Percentiles rank a stretch among this genome's conserved stretches.
Conservation (phyloP, 1,140 invertebrate genomes). For the Manduca sexta region DNA sequence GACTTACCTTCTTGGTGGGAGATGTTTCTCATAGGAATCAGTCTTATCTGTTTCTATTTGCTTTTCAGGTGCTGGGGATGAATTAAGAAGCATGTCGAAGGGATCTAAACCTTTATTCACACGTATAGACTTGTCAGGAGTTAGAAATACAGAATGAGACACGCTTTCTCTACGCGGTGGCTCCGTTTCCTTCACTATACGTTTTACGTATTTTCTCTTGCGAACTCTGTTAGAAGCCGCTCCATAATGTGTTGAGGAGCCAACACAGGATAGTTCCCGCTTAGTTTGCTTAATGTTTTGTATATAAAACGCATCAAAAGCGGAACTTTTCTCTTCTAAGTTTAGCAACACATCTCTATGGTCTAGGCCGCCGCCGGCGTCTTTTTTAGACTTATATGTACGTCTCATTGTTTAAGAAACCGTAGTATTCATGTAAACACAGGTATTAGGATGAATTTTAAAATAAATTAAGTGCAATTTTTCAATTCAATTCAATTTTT, state of each 20-base stretch:
- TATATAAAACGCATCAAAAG: slow-evolving; percentile 62
- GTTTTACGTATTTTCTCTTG: slow-evolving; percentile 58
- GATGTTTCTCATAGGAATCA: background rate
- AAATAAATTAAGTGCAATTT: too few relatives aligned
- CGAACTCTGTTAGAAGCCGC: slow-evolving; percentile 40
- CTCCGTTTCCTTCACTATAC: slow-evolving; percentile 34
- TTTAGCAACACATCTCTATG: slow-evolving; percentile 40
- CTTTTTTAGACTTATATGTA: slow-evolving; percentile 63
- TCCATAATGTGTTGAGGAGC: slow-evolving; percentile 30
- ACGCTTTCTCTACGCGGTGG: slow-evolving; percentile 17
- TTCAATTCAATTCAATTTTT: too few relatives aligned
- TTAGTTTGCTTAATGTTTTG: slow-evolving; percentile 64
- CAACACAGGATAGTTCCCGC: slow-evolving; percentile 47
- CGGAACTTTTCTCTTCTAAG: slow-evolving; percentile 45
- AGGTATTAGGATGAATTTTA: too few relatives aligned
- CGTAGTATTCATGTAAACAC: background rate
- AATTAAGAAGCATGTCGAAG: slow-evolving; percentile 53
- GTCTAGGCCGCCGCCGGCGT: slow-evolving; percentile 40
- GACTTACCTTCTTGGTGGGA: too few relatives aligned
- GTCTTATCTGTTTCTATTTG: slow-evolving; percentile 4
- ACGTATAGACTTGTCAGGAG: slow-evolving; percentile 56
- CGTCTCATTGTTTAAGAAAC: slow-evolving; percentile 32
- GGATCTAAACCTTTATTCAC: slow-evolving; percentile 53
- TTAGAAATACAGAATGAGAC: slow-evolving; percentile 35
- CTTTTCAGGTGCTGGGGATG: slow-evolving; percentile 20